Base-by-base conservation (phyloP, 2,113 vertebrate genomes). In the Pontoporia blainvillei region DNA sequence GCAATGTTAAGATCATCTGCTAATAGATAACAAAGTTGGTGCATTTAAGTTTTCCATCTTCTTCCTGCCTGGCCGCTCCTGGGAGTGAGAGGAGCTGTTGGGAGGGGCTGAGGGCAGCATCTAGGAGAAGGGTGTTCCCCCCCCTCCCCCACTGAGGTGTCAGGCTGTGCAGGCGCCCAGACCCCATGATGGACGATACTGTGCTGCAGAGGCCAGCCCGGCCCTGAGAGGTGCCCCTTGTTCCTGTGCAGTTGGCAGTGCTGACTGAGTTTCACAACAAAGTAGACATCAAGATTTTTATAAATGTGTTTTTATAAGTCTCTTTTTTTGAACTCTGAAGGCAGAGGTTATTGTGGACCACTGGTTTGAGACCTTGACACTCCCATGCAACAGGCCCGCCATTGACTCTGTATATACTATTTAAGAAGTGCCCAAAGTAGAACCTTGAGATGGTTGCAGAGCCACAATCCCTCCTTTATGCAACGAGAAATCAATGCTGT, bases 61-160 rank as follows among this genome's bases (percentile, higher is more conserved):
- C 39, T 85, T 21, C 5, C 14, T 44, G 34, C 17, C 82, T 29
- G 25, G 18, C n/a, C 34, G 27, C 31, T 86, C 13, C 41, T 39
- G 62, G 49, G 36, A 25, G 5, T 66, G 41, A 39, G 52, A 88
- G 44, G 25, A 67, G 49, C 73, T 54, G 34, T 8, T 59, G 10
- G 39, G 44, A 31, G 3, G 29, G 15, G 21, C 12, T 6, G n/a
- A n/a, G 21, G 21, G 21, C 18, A 17, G 46, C 10, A 14, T 31
- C 31, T 15, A 8, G 31, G 34, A 72, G 64, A 7, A 78, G n/a
- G 23, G 36, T 27, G 8, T 82, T 52, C 34, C 20, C 25, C 27
- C 0, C 3, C 1, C 34, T 12, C 25, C 27, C 0, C 3, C 1
- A n/a, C n/a, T n/a, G 41, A 67, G 66, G 29, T 11, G 44, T 66